Evolutionary conservation across 2,113 vertebrate genomes (phyloP).

Genomic region (Phrynosoma platyrhinos): DNA sequence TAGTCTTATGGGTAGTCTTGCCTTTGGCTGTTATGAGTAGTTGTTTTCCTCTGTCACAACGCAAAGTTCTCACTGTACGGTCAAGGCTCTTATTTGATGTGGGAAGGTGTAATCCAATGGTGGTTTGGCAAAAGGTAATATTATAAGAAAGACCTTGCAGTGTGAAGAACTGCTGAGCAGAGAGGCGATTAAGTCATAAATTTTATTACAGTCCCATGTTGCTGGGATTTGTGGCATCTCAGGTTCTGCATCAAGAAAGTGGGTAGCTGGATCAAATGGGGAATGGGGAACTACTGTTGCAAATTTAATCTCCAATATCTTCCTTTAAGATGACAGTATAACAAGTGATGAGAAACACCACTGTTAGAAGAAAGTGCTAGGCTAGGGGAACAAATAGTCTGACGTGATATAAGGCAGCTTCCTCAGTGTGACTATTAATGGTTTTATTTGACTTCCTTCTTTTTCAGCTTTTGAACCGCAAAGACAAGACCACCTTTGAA

Average conservation of each 20-base stretch:
- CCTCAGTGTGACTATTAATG: neutral
- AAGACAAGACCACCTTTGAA: conserved; percentile 93
- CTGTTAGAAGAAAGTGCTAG: neutral
- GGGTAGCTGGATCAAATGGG: neutral
- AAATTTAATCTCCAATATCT: neutral
- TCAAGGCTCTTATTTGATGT: neutral
- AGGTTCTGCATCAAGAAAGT: neutral
- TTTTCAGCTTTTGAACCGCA: conserved; percentile 90
- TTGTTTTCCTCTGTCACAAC: neutral
- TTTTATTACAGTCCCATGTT: neutral
- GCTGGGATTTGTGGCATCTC: neutral
- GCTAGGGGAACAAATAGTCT: neutral
- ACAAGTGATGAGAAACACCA: neutral
- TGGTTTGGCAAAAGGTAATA: neutral
- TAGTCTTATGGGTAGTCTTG: neutral
- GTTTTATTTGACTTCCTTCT: conserved; percentile 19
- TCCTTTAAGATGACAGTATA: neutral
- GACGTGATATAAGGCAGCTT: neutral
- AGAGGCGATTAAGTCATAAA: neutral
- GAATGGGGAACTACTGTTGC: too few species aligned
- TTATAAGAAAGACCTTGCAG: neutral
- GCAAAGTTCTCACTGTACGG: neutral
- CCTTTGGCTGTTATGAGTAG: neutral
- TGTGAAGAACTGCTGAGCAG: neutral
- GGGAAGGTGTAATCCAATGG: neutral